phyloP scores from a whole-genome alignment of 2,113 vertebrate genomes.

The Edolisoma coerulescens region DNA sequence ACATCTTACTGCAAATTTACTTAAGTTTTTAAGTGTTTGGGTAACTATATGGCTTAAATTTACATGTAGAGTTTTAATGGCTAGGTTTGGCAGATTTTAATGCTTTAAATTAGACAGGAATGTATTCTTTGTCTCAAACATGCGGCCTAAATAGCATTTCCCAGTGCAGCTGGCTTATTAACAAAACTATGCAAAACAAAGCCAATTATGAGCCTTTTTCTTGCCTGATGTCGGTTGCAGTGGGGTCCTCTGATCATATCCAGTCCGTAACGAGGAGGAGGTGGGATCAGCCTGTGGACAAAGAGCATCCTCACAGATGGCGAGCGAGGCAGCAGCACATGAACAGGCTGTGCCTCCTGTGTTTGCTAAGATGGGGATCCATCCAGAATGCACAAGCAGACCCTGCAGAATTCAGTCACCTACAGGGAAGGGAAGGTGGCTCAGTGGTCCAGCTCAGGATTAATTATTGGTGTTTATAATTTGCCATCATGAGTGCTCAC shows the following conservation, averaged over 20 bases:
- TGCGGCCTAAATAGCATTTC: not conserved
- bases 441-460: not conserved
- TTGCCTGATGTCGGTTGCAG: not conserved
- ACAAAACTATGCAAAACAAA: not conserved
- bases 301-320: not conserved
- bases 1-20: conserved; percentile 29
- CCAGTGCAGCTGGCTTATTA: conserved; percentile 3
- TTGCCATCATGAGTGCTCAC: not conserved
- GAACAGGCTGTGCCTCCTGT: not conserved
- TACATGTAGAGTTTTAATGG: not conserved
- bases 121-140: not conserved
- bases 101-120: conserved; percentile 8
- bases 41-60: not conserved
- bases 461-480: not conserved
- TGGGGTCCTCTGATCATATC: not conserved
- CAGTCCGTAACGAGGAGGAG: not conserved
- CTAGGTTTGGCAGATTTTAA: not conserved
- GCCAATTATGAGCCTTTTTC: not conserved
- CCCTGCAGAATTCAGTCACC: not conserved
- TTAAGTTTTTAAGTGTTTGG: conserved; percentile 10
- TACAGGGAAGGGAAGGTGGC: not conserved
- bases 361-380: not conserved
- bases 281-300: not conserved
- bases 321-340: not conserved
- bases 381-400: not conserved